A percentile compares a stretch with the other conserved stretches of the same genome.
These are phyloP conservation scores for Meloidogyne hapla DNA, from an alignment of 1,140 invertebrate species.

Conservation along the genomic window DNA sequence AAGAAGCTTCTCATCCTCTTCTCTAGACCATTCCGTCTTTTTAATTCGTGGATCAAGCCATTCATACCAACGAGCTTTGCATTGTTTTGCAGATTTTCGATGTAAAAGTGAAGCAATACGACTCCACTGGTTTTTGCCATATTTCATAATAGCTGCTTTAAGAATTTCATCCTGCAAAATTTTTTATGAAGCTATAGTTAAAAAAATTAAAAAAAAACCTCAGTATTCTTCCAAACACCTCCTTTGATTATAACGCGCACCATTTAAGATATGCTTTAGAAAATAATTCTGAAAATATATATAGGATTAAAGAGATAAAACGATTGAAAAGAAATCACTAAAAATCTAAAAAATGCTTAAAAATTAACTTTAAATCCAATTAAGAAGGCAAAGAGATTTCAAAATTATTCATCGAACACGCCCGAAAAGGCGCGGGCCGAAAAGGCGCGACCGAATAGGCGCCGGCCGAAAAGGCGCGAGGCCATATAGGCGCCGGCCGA, in stretches of 20 bases:
- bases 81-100: constrained; percentile 98
- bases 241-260: constrained; percentile 99
- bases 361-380: too few relatives aligned
- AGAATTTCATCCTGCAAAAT: constrained; percentile 94
- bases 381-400: too few relatives aligned
- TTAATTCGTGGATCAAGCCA: constrained; percentile 99
- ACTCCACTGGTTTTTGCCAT: constrained; percentile 99
- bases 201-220: constrained; percentile 73
- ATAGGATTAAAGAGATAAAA: too few relatives aligned
- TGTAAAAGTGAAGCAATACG: constrained; percentile 96
- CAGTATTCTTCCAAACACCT: constrained; percentile 98
- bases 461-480: too few relatives aligned
- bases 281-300: background rate
- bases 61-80: constrained; percentile 93
- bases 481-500: too few relatives aligned
- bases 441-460: too few relatives aligned
- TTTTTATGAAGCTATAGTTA: constrained; percentile 16
- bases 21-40: constrained; percentile 98
- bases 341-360: too few relatives aligned
- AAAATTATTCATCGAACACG: too few relatives aligned
- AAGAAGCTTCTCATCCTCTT: constrained; percentile 96
- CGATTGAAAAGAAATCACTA: too few relatives aligned
- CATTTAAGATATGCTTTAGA: constrained; percentile 70
- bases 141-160: constrained; percentile 99
- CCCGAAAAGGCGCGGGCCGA: too few relatives aligned